phyloP scores from a whole-genome alignment of 2,888 invertebrate species.

The Athalia rosae region DNA sequence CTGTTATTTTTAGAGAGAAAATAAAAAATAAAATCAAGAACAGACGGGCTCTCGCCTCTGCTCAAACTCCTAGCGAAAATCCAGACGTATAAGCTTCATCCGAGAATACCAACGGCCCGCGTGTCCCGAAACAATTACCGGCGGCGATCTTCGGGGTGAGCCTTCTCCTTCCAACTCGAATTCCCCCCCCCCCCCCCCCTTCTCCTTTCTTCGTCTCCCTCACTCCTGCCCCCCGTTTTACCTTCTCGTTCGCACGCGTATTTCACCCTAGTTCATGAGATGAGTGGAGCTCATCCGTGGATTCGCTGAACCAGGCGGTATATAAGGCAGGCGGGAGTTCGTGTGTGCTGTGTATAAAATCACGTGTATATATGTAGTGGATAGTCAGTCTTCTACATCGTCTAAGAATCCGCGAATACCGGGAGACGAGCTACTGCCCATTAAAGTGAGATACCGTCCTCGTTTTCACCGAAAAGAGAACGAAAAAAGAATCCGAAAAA shows the following conservation, averaged over 20 bases:
- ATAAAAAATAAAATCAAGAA: no score
- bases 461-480: neutral
- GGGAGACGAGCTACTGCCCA: neutral
- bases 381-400: slow-evolving; percentile 3
- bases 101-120: neutral
- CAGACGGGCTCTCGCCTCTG: neutral
- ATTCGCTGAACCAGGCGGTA: neutral
- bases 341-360: no score
- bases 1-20: neutral
- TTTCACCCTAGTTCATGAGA: slow-evolving; percentile 25
- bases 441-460: neutral
- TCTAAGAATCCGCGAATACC: neutral
- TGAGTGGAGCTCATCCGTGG: slow-evolving; percentile 11
- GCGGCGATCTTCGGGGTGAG: slow-evolving; percentile 2
- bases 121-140: slow-evolving; percentile 31
- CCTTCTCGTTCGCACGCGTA: neutral
- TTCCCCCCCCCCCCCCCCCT: neutral
- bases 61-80: no score
- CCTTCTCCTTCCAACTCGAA: neutral
- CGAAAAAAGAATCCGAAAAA: neutral
- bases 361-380: neutral
- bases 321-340: no score
- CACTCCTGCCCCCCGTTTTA: neutral
- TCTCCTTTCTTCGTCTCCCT: neutral
- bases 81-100: neutral